phyloP scores from a whole-genome alignment of 2,888 invertebrate genomes.

The Trachelus iudaicus region DNA sequence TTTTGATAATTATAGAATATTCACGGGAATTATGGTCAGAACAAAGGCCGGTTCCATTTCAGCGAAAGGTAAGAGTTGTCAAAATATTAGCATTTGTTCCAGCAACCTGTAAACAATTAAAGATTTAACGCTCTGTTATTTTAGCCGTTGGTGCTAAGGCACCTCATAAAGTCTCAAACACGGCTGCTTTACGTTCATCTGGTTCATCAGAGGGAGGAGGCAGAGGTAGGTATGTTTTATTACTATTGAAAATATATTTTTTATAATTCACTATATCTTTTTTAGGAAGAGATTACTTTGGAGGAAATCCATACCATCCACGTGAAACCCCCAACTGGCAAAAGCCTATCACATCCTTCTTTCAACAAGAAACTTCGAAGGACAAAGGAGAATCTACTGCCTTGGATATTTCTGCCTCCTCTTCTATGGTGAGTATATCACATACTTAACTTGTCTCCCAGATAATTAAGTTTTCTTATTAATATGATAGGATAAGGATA shows the following conservation, averaged over 20 bases:
- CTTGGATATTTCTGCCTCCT: too few relatives aligned
- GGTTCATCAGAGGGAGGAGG: conserved; percentile 3
- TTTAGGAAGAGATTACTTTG: conserved; percentile 36
- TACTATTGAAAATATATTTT: background rate
- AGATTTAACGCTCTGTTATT: background rate
- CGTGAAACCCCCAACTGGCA: conserved; percentile 72
- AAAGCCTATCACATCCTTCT: conserved; percentile 70
- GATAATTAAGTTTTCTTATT: too few relatives aligned
- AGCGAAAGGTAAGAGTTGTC: too few relatives aligned
- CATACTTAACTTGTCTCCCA: too few relatives aligned
- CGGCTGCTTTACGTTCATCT: conserved; percentile 12
- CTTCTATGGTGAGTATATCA: too few relatives aligned
- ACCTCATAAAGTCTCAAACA: conserved; percentile 27
- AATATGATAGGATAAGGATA: too few relatives aligned
- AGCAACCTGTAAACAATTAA: too few relatives aligned
- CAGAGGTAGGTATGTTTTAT: conserved; percentile 31
- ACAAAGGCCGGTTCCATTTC: too few relatives aligned
- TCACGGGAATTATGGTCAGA: too few relatives aligned
- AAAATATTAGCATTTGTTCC: background rate
- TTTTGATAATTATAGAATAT: too few relatives aligned
- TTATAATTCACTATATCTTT: conserved; percentile 2
- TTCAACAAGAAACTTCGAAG: conserved; percentile 29
- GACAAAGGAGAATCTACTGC: too few relatives aligned
- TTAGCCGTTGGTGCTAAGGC: conserved; percentile 46
- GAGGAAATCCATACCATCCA: conserved; percentile 69